A percentile compares a stretch with the other conserved stretches of the same genome.
Conservation (phyloP, 1,140 invertebrate species). For the Drosophila nigromelanica region DNA sequence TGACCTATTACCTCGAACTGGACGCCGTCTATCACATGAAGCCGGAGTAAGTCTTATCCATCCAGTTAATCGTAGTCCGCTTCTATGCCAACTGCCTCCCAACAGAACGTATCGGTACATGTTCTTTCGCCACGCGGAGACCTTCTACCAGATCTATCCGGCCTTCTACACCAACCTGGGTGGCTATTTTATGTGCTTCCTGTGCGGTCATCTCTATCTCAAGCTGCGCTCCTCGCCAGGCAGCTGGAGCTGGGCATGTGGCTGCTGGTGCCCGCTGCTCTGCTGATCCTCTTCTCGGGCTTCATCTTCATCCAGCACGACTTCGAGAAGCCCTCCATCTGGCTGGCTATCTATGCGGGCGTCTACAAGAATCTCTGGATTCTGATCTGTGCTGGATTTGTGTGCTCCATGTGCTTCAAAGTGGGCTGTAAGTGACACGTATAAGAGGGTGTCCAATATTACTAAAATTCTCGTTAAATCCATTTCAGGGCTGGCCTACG, state of each 20-base stretch:
- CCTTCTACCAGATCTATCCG: conserved; percentile 64
- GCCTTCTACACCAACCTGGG: conserved; percentile 75
- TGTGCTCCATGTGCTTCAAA: conserved; percentile 66
- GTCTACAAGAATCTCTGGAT: conserved; percentile 74
- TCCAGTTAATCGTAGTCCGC: not conserved
- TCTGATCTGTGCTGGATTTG: conserved; percentile 54
- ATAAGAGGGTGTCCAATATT: too few relatives aligned
- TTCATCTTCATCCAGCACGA: conserved; percentile 69
- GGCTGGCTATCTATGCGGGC: conserved; percentile 71
- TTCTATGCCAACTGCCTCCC: not conserved
- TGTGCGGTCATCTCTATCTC: conserved; percentile 64
- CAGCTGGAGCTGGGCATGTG: conserved; percentile 54
- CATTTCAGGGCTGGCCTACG: conserved; percentile 58
- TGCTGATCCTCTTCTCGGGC: conserved; percentile 58
- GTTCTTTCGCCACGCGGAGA: conserved; percentile 65
- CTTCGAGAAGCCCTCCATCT: conserved; percentile 69
- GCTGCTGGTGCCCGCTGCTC: conserved; percentile 38
- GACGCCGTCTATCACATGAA: conserved; percentile 84
- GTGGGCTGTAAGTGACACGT: conserved; percentile 62
- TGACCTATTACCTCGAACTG: conserved; percentile 84
- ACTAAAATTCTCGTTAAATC: not conserved
- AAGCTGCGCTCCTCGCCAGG: conserved; percentile 19
- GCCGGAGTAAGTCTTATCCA: conserved; percentile 83
- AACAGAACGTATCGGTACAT: conserved; percentile 71
- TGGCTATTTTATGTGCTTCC: conserved; percentile 71